Evolutionary conservation across 2,797 vertebrate genomes (phyloP).

Genomic region (Typhlichthys eigenmanni): DNA sequence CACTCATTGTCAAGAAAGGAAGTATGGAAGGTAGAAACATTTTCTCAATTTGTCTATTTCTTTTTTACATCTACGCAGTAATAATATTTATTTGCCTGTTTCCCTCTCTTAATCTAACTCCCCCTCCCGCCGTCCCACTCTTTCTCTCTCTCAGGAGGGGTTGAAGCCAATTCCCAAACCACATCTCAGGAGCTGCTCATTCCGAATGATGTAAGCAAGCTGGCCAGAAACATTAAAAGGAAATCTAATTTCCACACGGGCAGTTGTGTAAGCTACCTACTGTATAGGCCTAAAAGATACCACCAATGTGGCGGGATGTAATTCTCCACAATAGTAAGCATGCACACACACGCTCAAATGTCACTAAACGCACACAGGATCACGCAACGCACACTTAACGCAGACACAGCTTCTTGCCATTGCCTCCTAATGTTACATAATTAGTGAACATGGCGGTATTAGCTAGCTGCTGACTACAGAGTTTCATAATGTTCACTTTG

Average conservation of each 20-base stretch:
- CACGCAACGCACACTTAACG: background rate
- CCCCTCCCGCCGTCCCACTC: conserved; percentile 27
- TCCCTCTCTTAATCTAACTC: background rate
- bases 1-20: no score
- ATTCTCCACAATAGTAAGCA: background rate
- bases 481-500: no score
- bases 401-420: background rate
- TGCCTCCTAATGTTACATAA: background rate
- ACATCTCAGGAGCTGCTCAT: conserved; percentile 84
- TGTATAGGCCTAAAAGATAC: background rate
- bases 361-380: background rate
- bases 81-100: background rate
- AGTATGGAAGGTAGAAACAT: no score
- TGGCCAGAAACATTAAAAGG: background rate
- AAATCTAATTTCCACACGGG: background rate
- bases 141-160: conserved; percentile 26
- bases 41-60: no score
- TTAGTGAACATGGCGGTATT: background rate
- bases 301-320: background rate
- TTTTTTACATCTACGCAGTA: no score
- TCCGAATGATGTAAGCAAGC: conserved; percentile 81
- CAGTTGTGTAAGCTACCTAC: background rate
- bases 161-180: conserved; percentile 54
- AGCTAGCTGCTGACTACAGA: no score
- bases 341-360: background rate